Conservation (phyloP, 2,888 invertebrate genomes). For the Camponotus fellah region DNA sequence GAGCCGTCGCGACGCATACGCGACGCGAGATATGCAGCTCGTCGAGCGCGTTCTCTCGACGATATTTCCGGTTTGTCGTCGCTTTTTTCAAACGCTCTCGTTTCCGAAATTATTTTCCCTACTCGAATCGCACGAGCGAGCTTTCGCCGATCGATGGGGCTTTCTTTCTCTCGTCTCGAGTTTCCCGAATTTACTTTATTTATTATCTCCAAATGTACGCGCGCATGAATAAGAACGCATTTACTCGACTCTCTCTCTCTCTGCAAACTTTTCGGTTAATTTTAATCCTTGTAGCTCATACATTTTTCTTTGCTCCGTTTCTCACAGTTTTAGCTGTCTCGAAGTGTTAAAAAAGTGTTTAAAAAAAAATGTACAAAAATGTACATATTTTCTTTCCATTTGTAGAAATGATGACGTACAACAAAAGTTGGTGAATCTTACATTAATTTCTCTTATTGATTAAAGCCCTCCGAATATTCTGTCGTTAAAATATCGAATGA, state of each 20-base stretch:
- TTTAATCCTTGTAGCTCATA: too few species aligned
- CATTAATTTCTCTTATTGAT: too few species aligned
- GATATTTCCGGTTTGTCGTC: slow-evolving; percentile 14
- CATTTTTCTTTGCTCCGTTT: too few species aligned
- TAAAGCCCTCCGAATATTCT: too few species aligned
- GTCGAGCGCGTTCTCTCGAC: slow-evolving; percentile 23
- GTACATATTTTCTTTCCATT: too few species aligned
- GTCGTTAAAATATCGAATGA: too few species aligned
- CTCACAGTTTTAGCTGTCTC: too few species aligned
- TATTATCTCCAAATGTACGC: background rate
- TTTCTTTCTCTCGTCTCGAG: background rate
- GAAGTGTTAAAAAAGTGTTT: too few species aligned
- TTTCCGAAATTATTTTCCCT: background rate
- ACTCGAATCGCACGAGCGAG: background rate
- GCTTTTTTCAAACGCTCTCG: background rate
- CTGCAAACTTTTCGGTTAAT: background rate
- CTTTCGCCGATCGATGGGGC: background rate
- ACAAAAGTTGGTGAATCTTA: too few species aligned
- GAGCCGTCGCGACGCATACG: slow-evolving; percentile 67
- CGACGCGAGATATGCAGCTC: slow-evolving; percentile 22
- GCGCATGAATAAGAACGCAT: background rate
- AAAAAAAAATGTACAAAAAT: too few species aligned
- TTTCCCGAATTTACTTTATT: too few species aligned
- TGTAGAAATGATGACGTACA: too few species aligned
- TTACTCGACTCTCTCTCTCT: background rate